Evolutionary conservation across 2,113 vertebrate species (phyloP), one percentile per base, ranked within the genome.

Genomic region (Corythaeola cristata): DNA sequence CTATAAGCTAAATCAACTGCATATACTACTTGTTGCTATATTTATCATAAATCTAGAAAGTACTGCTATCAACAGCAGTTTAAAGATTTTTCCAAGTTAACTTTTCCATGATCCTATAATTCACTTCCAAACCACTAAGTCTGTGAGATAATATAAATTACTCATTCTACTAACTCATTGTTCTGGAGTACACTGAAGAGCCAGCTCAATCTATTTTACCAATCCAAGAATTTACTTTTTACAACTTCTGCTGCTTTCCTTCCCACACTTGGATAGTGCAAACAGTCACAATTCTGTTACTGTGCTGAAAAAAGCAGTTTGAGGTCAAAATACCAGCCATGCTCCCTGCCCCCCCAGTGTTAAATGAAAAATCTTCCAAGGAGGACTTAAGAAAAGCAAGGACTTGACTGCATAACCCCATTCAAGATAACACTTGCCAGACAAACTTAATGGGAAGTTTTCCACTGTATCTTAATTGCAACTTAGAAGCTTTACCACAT

Each of bases 341-440:
- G 8, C 3, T 3, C n/a, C 15, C 41, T 33, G 9, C 3, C 17
- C 8, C 11, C 6, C 6, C 12, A 19, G 9, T 9, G 9, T 64
- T 47, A 86, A 55, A 30, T 24, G 9, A 66, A 72, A 66, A 45
- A n/a, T 47, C 28, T 52, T 96, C 23, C 27, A 53, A 53, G 30
- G 8, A 72, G 3, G 32, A 67, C 15, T 83, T 71, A 4, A 62
- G 26, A 85, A 75, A 50, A 88, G 60, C 20, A 39, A 75, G 28
- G 41, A 72, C 63, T 59, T 52, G 23, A 58, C 7, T 63, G 53
- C 6, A 39, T 15, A 71, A 60, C 9, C 28, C 13, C 9, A 52
- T 21, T 53, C n/a, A 53, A 69, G 63, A 3, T 28, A 68, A 93
- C 37, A 66, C 30, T 77, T 32, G 47, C 39, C 79, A 92, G 33